These are phyloP conservation scores for Bibio marci DNA, from an alignment of 2,888 invertebrate species.

Conservation along the genomic window DNA sequence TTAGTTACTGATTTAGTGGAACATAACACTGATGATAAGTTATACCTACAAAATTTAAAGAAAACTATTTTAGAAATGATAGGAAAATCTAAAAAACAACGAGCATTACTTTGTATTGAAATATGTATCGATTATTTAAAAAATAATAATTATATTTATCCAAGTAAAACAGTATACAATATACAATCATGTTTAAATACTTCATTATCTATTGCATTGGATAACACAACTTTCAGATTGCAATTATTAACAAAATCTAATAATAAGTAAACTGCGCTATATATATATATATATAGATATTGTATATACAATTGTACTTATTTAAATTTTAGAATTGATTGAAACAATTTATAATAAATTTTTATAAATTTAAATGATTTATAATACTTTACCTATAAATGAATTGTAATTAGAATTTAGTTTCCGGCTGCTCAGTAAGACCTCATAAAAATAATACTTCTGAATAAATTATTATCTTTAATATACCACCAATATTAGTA, in stretches of 20 bases:
- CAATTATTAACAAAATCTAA: constrained; percentile 16
- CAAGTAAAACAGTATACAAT: constrained; percentile 23
- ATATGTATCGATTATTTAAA: constrained; percentile 23
- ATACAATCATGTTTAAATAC: constrained; percentile 28
- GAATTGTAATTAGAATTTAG: too few species aligned
- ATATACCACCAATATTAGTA: too few species aligned
- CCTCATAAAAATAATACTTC: too few species aligned
- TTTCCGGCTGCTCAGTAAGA: too few species aligned
- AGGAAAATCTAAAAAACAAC: constrained; percentile 22
- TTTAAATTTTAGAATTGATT: too few species aligned
- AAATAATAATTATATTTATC: constrained; percentile 20
- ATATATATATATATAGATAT: too few species aligned
- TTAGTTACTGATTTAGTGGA: constrained; percentile 30
- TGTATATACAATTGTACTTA: too few species aligned
- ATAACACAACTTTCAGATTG: constrained; percentile 26
- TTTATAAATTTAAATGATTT: too few species aligned
- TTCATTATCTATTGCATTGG: constrained; percentile 25
- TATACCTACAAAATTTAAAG: constrained; percentile 21
- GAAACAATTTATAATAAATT: too few species aligned
- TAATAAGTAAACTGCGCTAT: constrained; percentile 5
- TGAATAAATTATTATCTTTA: too few species aligned
- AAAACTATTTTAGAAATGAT: constrained; percentile 18
- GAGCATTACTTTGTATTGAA: constrained; percentile 21
- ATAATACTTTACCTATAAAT: too few species aligned
- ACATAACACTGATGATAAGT: too few species aligned